Evolutionary conservation across 2,888 invertebrate species (phyloP), one percentile per base, ranked within the genome.

Genomic region (Pycnomerus fuliginosus): DNA sequence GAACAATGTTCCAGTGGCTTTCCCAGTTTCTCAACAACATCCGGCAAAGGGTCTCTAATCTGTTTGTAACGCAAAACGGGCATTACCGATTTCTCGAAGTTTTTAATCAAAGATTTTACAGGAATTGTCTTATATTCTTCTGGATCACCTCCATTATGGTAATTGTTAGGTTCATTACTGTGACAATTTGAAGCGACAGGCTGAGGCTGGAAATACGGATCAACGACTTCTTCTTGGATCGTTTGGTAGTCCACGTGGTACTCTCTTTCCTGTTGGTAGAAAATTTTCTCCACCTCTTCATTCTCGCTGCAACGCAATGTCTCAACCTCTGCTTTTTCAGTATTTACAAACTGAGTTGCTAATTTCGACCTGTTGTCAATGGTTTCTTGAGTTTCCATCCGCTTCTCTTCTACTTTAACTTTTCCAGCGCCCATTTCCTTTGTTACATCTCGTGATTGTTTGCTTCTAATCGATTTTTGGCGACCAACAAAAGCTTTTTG

Each of bases 61-160:
- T 77, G 76, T 52, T 79, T 79, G 54, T 76, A 76, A 40, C 76
- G 75, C 61, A 80, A 69, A 3, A 73, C 61, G 1, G 80, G 79
- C 63, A 76, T 69, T n/a, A 75, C 74, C n/a, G 78, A 79, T 56
- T 80, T 76, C 57, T 84, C 83, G 55, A 82, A 84, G 52, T 76
- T 78, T 47, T 76, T 74, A 32, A 84, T 83, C 17, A 84, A 61
- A 31, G 64, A 64, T 49, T 67, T 73, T 1, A 76, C 74, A 15
- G 74, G 74, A 33, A 75, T 58, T 58, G 73, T 71, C 14, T 63
- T 58, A 44, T 74, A 73, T 42, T 71, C 62, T 22, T 69, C 68
- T 13, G 64, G 61, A 15, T 52, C 50, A 16, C 62, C 56, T 23
- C 3, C n/a, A n/a, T 16, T 16, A 8, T 2, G 3, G 3, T 10